A percentile compares a stretch with the other conserved stretches of the same genome.
Evolutionary conservation across 1,140 invertebrate species (phyloP).

Genomic region (Trinorchestia longiramus): DNA sequence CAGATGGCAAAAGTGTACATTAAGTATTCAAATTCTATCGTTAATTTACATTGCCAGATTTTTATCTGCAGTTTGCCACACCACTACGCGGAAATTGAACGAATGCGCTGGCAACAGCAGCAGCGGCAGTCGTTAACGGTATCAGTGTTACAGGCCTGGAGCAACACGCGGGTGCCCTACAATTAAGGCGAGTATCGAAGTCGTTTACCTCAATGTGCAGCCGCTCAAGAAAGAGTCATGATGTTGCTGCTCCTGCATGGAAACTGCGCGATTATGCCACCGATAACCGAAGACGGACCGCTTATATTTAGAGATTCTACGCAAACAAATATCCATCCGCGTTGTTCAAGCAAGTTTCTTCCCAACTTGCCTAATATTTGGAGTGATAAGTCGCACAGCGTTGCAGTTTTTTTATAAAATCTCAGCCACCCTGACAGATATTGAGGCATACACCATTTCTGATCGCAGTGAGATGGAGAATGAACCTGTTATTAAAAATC

Average conservation of each 20-base stretch:
- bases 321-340: not conserved
- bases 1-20: not conserved
- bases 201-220: not conserved
- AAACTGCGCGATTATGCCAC: not conserved
- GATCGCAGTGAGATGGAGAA: not conserved
- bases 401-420: not conserved
- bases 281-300: not conserved
- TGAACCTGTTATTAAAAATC: conserved; percentile 1
- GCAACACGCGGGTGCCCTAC: not conserved
- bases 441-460: not conserved
- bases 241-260: not conserved
- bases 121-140: not conserved
- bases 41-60: not conserved
- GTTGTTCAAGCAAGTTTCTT: not conserved
- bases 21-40: not conserved
- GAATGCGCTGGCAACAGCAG: not conserved
- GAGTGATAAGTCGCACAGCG: not conserved
- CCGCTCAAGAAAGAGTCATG: not conserved
- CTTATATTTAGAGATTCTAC: not conserved
- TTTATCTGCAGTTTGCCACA: not conserved
- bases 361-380: not conserved
- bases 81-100: not conserved
- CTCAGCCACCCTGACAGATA: not conserved
- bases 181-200: not conserved
- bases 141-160: not conserved